Percentiles rank a stretch among this genome's conserved stretches.
phyloP scores from a whole-genome alignment of 2,888 invertebrate genomes.

The Lasioglossum lativentre region DNA sequence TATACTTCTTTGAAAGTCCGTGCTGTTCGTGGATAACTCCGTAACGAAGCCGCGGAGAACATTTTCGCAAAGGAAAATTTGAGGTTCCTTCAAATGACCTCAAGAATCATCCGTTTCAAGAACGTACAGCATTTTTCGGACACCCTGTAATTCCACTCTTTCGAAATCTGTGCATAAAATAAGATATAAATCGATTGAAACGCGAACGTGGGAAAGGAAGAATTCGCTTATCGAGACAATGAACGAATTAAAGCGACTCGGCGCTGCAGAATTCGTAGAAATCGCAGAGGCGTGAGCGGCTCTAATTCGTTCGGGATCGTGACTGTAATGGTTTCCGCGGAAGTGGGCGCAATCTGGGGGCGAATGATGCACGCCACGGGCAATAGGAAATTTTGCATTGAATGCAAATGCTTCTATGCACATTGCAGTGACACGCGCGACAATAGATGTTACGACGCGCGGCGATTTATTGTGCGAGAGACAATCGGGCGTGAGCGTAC shows the following conservation, averaged over 20 bases:
- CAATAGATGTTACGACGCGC: conserved; percentile 8
- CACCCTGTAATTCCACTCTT: background rate
- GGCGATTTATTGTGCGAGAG: conserved; percentile 16
- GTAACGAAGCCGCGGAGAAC: too few relatives aligned
- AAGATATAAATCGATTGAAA: too few relatives aligned
- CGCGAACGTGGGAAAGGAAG: too few relatives aligned
- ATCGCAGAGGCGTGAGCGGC: background rate
- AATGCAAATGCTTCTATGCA: conserved; percentile 28
- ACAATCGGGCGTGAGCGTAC: background rate
- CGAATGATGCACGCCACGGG: conserved; percentile 3
- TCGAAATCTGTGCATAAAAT: too few relatives aligned
- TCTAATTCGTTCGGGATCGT: conserved; percentile 22
- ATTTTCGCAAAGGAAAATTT: too few relatives aligned
- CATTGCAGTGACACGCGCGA: conserved; percentile 18
- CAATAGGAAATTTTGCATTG: conserved; percentile 24
- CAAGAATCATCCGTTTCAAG: too few relatives aligned
- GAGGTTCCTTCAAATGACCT: too few relatives aligned
- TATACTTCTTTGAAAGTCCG: too few relatives aligned
- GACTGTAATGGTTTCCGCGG: conserved; percentile 25
- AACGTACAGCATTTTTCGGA: too few relatives aligned
- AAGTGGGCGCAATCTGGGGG: conserved; percentile 32
- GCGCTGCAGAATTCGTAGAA: background rate
- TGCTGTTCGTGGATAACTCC: too few relatives aligned
- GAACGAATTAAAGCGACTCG: background rate
- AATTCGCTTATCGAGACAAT: background rate